Percentiles rank a stretch among this genome's conserved stretches.
Conservation (phyloP, 2,797 vertebrate species). For the Dipus sagitta region DNA sequence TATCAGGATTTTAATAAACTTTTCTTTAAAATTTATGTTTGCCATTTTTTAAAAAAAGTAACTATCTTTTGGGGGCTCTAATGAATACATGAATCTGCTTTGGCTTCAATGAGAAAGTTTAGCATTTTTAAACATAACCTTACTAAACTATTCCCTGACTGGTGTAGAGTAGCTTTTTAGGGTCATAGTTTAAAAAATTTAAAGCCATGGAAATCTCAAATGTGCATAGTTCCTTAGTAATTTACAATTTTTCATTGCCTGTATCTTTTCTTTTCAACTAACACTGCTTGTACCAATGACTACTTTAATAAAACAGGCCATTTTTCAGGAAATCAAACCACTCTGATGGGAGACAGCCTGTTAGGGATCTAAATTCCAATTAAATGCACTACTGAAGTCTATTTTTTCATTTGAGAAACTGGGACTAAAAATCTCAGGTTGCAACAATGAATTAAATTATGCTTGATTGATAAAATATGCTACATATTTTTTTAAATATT, state of each 20-base stretch:
- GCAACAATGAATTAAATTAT: not conserved
- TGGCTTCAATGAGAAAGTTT: slow-evolving; percentile 19
- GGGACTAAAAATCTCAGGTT: not conserved
- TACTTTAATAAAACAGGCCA: slow-evolving; percentile 59
- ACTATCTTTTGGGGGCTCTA: not conserved
- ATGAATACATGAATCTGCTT: not conserved
- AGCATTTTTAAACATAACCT: not conserved
- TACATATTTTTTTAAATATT: slow-evolving; percentile 27
- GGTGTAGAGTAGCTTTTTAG: not conserved
- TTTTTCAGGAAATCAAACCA: slow-evolving; percentile 68
- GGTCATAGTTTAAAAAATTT: not conserved
- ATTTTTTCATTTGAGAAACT: slow-evolving; percentile 18
- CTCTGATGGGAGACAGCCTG: slow-evolving; percentile 39
- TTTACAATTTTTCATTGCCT: slow-evolving; percentile 52
- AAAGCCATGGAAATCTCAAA: slow-evolving; percentile 23
- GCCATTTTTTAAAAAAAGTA: not conserved
- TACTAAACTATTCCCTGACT: not conserved
- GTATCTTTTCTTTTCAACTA: slow-evolving; percentile 60
- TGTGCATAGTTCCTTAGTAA: slow-evolving; percentile 40
- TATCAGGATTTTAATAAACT: not conserved
- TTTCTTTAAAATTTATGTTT: slow-evolving; percentile 15
- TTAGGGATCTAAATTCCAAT: slow-evolving; percentile 54
- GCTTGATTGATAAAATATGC: not conserved
- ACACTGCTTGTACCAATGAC: slow-evolving; percentile 55
- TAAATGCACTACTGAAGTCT: slow-evolving; percentile 67